Percentiles rank a stretch among this genome's conserved stretches.
phyloP scores from a whole-genome alignment of 2,113 vertebrate species.

The Ovis canadensis region DNA sequence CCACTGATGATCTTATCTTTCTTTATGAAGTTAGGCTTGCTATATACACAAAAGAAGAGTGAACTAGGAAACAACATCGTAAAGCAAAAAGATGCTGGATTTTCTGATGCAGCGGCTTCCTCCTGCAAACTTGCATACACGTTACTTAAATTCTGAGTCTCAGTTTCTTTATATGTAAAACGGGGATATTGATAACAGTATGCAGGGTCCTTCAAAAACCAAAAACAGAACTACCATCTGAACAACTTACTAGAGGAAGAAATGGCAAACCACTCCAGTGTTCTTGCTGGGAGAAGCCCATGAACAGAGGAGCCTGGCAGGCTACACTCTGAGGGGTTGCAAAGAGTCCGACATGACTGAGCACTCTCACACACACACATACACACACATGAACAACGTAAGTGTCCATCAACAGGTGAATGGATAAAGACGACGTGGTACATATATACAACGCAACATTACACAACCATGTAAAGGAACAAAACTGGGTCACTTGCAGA shows the following conservation, averaged over 20 bases:
- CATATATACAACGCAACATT: background rate
- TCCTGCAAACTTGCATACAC: background rate
- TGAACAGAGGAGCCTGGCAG: background rate
- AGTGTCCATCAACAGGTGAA: background rate
- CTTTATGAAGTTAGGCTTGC: background rate
- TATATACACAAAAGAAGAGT: too few relatives aligned
- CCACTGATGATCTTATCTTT: background rate
- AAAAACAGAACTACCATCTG: background rate
- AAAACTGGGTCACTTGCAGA: background rate
- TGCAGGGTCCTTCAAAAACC: background rate
- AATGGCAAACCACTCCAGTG: background rate
- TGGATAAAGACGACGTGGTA: background rate
- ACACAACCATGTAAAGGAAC: background rate
- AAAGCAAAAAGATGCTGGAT: background rate
- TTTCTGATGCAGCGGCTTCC: background rate
- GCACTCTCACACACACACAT: background rate
- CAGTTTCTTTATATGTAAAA: background rate
- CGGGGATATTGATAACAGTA: background rate
- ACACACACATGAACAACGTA: background rate
- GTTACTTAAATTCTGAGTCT: background rate
- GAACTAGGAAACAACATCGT: background rate
- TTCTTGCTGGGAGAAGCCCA: background rate
- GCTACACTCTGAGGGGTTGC: background rate
- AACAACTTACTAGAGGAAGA: background rate
- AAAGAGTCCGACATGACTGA: background rate